Evolutionary conservation across 2,797 vertebrate species (phyloP).

Genomic region (Poeciliopsis turneri): DNA sequence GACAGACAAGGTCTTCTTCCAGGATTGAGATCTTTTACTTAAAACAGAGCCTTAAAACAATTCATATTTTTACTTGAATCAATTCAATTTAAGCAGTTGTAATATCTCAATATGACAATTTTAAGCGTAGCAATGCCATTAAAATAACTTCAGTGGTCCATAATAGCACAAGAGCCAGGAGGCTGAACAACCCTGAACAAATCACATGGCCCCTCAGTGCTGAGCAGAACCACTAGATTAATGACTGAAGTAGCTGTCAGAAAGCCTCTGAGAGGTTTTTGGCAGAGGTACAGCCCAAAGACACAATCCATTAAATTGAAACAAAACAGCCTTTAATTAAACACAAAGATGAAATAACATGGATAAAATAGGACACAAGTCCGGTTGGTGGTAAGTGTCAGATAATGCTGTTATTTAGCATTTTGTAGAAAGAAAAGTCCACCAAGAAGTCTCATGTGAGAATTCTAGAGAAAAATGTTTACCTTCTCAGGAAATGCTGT

Average conservation of each 20-base stretch:
- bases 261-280: conserved; percentile 34
- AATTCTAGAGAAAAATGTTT: not conserved
- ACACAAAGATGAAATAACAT: conserved; percentile 24
- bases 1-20: conserved; percentile 7
- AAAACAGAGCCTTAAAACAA: conserved; percentile 2
- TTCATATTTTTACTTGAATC: not conserved
- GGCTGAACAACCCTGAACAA: conserved; percentile 46
- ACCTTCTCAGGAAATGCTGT: not conserved
- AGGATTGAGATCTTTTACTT: not conserved
- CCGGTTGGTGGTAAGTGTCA: not conserved
- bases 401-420: conserved; percentile 9
- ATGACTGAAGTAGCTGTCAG: conserved; percentile 45
- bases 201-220: conserved; percentile 17
- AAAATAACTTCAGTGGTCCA: not conserved
- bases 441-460: not conserved
- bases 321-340: conserved; percentile 12
- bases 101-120: not conserved
- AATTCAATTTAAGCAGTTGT: conserved; percentile 1
- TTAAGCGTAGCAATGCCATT: conserved; percentile 4
- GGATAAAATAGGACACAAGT: conserved; percentile 16
- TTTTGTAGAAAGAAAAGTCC: conserved; percentile 21
- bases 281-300: conserved; percentile 34
- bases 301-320: conserved; percentile 16
- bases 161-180: conserved; percentile 24
- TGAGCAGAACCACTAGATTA: conserved; percentile 24